Evolutionary conservation across 2,113 vertebrate genomes (phyloP), one percentile per base, ranked within the genome.

Genomic region (Siniperca chuatsi): DNA sequence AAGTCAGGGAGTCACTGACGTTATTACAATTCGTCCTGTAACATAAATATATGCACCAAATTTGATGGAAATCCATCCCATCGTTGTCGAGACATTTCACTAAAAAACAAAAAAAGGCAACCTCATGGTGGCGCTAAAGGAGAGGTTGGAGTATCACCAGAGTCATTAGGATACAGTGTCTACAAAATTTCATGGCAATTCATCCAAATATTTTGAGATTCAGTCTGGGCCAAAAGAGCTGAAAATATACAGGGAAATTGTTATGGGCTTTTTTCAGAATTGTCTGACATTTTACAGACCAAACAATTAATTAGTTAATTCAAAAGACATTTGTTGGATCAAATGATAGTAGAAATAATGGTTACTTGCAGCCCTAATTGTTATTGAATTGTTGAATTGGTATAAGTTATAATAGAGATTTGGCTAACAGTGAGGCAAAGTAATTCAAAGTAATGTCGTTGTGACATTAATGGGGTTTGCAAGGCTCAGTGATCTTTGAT

Each of bases 401-500:
- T 37, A 0, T 23, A 55, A 40, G 33, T 25, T 11, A 8, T 23
- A 44, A 64, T 33, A 13, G 72, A 75, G 1, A 61, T 46, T 11
- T 58, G 40, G 71, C 11, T 9, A 57, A 18, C 16, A 48, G n/a
- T 0, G n/a, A 60, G 23, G 11, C n/a, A 33, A 62, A 9, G 42
- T n/a, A 11, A 42, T 66, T 54, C 21, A 77, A 66, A 25, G 35
- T 66, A 33, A 75, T 48, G 37, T 46, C 40, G 66, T 7, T 61
- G 29, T 62, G 37, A 61, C 25, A 37, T 55, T 62, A 60, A 79
- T 70, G 50, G 9, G 37, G 37, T 50, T 58, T 66, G 35, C 61
- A 35, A 8, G 64, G 44, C 65, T 70, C 64, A 54, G 44, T 79
- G 71, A 66, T 61, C 46, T 67, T 29, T 60, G 50, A 75, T 54